Base-by-base conservation (phyloP, 2,888 invertebrate genomes). In the Stenotaenia linearis region DNA sequence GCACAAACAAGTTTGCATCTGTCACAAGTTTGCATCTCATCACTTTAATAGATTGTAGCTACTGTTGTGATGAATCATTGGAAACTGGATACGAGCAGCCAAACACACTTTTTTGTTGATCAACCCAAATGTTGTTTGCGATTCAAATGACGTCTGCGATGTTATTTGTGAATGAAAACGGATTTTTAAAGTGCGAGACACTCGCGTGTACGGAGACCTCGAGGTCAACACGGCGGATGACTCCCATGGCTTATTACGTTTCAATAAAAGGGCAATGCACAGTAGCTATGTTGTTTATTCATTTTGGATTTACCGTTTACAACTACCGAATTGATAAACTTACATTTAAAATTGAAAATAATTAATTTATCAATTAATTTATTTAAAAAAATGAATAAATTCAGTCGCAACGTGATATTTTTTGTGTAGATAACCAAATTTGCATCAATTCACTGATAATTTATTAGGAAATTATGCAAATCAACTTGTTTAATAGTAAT, bases 1-100 rank as follows among this genome's bases (percentile, higher is more conserved):
- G 56, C 21, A 56, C 56, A 56, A n/a, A 21, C 23, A n/a, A n/a
- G n/a, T n/a, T 56, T 56, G 56, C 56, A 56, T 56, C 56, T 56
- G 37, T 37, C 37, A 37, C 37, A 37, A 37, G 56, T 56, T 56
- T 18, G 56, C 56, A 56, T 56, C 56, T 56, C 56, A 56, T 56
- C 56, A 56, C 56, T 56, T 56, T 15, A 56, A 56, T 56, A 56
- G 56, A 56, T 56, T 56, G 56, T 56, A 56, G 56, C 56, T 56
- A 56, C 56, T 56, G 56, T 56, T 56, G 56, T 56, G 56, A 56
- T 56, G 56, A 56, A 56, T 56, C 56, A 56, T 56, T 56, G 56
- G 56, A 56, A 56, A 56, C 9, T 56, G 18, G 56, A 56, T 56
- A 18, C 23, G 56, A 21, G 56, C 56, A 56, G 18, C n/a, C 18